Conservation (phyloP, 2,113 vertebrate genomes). For the Larimichthys polyactis region DNA sequence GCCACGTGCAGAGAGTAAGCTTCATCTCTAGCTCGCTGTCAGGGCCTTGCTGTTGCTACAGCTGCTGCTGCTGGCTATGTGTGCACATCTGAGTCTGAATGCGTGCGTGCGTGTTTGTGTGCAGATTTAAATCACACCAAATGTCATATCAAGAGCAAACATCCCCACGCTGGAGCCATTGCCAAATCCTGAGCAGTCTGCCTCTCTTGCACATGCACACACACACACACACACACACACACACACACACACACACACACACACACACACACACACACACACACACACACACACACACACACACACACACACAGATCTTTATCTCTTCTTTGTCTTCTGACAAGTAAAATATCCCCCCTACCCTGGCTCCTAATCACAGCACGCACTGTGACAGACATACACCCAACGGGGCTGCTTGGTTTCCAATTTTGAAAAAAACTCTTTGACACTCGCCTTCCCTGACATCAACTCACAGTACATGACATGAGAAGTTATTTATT, state of each 20-base stretch:
- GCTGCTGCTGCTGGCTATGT: slow-evolving; percentile 65
- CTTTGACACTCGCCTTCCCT: neutral
- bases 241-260: neutral
- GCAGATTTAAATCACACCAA: slow-evolving; percentile 70
- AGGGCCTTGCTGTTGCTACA: slow-evolving; percentile 62
- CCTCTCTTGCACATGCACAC: neutral
- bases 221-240: neutral
- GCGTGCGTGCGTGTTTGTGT: neutral
- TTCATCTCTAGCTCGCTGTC: slow-evolving; percentile 51
- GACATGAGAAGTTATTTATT: neutral
- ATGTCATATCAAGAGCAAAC: slow-evolving; percentile 77
- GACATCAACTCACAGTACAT: neutral
- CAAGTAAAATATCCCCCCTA: slow-evolving; percentile 10
- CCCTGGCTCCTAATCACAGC: slow-evolving; percentile 19
- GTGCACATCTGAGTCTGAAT: slow-evolving; percentile 55
- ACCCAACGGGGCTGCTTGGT: slow-evolving; percentile 10
- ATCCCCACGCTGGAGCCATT: slow-evolving; percentile 49
- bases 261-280: neutral
- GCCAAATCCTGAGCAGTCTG: slow-evolving; percentile 70
- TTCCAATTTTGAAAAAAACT: neutral
- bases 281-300: neutral
- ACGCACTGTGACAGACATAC: slow-evolving; percentile 36
- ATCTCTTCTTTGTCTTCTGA: slow-evolving; percentile 28
- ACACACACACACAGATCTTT: neutral
- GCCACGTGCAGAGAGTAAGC: slow-evolving; percentile 68